Evolutionary conservation across 2,888 invertebrate genomes (phyloP).

Genomic region (Dorcus parallelipipedus): DNA sequence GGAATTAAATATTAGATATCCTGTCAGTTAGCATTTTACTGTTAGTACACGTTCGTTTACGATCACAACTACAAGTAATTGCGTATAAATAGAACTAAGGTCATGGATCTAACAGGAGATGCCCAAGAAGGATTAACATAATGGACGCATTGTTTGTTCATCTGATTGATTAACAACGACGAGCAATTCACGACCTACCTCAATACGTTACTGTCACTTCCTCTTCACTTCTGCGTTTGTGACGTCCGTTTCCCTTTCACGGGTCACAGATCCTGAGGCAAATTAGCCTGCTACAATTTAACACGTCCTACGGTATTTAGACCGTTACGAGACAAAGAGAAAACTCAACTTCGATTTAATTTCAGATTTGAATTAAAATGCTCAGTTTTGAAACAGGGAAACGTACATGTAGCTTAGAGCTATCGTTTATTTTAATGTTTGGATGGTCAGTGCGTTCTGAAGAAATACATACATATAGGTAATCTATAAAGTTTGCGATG

Average conservation of each 20-base stretch:
- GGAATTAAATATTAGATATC: too few species aligned
- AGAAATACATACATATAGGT: too few species aligned
- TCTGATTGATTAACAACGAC: constrained; percentile 22
- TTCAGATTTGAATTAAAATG: too few species aligned
- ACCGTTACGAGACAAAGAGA: too few species aligned
- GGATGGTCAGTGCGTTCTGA: too few species aligned
- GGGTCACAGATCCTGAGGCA: not conserved
- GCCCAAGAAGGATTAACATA: constrained; percentile 22
- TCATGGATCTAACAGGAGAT: constrained; percentile 19
- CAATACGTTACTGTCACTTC: constrained; percentile 13
- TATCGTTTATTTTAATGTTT: too few species aligned
- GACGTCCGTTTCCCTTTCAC: constrained; percentile 13
- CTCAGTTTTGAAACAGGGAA: too few species aligned
- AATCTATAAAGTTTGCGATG: too few species aligned
- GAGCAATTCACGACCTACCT: constrained; percentile 26
- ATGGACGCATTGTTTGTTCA: constrained; percentile 27
- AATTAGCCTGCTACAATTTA: too few species aligned
- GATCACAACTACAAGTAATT: not conserved
- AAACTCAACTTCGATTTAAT: too few species aligned
- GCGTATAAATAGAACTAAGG: not conserved
- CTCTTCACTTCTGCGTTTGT: not conserved
- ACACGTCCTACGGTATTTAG: too few species aligned
- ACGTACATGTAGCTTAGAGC: too few species aligned
- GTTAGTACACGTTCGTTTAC: not conserved
- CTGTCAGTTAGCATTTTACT: not conserved